Base-by-base conservation (phyloP, 2,888 invertebrate species). In the Archips xylosteana region DNA sequence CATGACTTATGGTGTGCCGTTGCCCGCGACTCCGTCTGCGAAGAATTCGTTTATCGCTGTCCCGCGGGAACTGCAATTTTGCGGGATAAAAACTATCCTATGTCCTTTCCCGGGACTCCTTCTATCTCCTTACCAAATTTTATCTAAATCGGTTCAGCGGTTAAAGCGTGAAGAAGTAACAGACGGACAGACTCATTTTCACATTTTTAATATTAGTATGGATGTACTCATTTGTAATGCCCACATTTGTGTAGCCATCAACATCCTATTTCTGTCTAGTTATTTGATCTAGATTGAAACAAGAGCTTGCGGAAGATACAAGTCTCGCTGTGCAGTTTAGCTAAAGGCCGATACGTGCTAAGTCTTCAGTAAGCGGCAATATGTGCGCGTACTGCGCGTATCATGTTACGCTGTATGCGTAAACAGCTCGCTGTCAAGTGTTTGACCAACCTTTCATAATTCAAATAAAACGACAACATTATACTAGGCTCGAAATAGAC, bases 321-420 rank as follows among this genome's bases (percentile, higher is more conserved):
- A 32, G 23, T 32, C 23, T 57, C 23, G n/a, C 66, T 49, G 39
- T 66, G 54, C 64, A 49, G 68, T 39, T 36, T 71, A 65, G 63
- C 47, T 60, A 34, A 10, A 42, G 60, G 51, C 9, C 36, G 47
- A 45, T 59, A 61, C 61, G 54, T 66, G 59, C 49, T 77, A 23
- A 72, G 79, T 81, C 77, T 80, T 74, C 79, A 76, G 80, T 82
- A 75, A 70, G 70, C 61, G 73, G 45, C 63, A 49, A 34, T 74
- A 57, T 71, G 15, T 67, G 57, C 47, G 34, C n/a, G 64, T 65
- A 54, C 61, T 67, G 57, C 47, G 34, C n/a, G 64, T 65, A 54
- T 64, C 65, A 39, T 15, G 49, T 71, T 60, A 36, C 13, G 5
- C 59, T 4, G 13, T 36, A 23, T 15, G 23, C 15, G 57, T 32